Evolutionary conservation across 2,797 vertebrate genomes (phyloP).

Genomic region (Cichlasoma orientale): DNA sequence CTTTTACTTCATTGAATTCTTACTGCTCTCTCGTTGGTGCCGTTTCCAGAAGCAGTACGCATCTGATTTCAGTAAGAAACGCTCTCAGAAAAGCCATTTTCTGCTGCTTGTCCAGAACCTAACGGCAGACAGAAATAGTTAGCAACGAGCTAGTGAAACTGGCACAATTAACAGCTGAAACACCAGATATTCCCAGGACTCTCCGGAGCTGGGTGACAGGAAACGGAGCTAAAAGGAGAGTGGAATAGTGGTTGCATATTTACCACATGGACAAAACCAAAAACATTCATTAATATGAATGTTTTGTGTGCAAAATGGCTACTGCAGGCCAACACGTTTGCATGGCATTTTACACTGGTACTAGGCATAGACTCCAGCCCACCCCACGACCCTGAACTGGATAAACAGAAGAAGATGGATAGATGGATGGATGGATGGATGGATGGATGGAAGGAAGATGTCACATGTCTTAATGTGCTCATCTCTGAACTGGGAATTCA

Average conservation of each 20-base stretch:
- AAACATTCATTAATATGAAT: background rate
- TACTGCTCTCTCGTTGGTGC: background rate
- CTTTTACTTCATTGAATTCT: slow-evolving; percentile 12
- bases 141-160: background rate
- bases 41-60: background rate
- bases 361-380: too few species aligned
- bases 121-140: background rate
- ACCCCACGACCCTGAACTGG: too few species aligned
- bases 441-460: too few species aligned
- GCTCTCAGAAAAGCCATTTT: background rate
- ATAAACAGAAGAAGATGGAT: too few species aligned
- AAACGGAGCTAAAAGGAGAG: background rate
- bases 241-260: background rate
- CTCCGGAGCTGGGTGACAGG: background rate
- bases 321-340: background rate
- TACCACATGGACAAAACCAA: background rate
- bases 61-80: background rate
- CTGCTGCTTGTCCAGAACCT: background rate
- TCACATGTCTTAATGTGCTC: too few species aligned
- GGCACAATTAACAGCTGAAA: background rate
- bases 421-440: too few species aligned
- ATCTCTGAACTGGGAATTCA: too few species aligned
- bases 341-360: background rate
- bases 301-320: background rate
- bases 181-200: fast-evolving